These are phyloP conservation scores for Empidonax alnorum DNA, from an alignment of 2,113 vertebrate genomes.

Conservation along the genomic window DNA sequence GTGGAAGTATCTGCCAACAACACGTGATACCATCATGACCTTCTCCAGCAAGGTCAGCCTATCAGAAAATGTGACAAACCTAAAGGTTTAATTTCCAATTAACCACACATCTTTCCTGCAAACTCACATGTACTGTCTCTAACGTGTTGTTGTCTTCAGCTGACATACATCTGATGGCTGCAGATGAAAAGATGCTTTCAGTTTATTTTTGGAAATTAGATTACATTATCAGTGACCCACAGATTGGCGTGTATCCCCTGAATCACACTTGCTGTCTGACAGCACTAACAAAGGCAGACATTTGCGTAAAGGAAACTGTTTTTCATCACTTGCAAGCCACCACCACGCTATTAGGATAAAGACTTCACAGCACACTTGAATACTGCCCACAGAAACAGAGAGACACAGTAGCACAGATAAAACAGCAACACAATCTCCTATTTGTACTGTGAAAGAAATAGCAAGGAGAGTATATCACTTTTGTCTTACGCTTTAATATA, in stretches of 20 bases:
- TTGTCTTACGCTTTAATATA: not conserved
- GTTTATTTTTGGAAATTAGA: constrained; percentile 66
- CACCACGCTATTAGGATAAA: constrained; percentile 39
- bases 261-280: constrained; percentile 24
- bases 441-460: not conserved
- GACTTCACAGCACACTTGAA: constrained; percentile 11
- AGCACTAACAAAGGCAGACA: constrained; percentile 32
- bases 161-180: not conserved
- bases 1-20: not conserved
- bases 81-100: not conserved
- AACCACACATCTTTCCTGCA: not conserved
- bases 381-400: constrained; percentile 29
- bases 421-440: not conserved
- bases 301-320: constrained; percentile 58
- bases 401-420: constrained; percentile 58
- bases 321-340: constrained; percentile 68
- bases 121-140: not conserved
- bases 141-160: not conserved
- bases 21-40: not conserved
- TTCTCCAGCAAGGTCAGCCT: not conserved
- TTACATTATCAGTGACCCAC: constrained; percentile 37
- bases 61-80: not conserved
- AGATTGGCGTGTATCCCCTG: constrained; percentile 21
- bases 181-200: constrained; percentile 35
- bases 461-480: not conserved